Evolutionary conservation across 2,113 vertebrate species (phyloP), one percentile per base, ranked within the genome.

Genomic region (Colaptes auratus): DNA sequence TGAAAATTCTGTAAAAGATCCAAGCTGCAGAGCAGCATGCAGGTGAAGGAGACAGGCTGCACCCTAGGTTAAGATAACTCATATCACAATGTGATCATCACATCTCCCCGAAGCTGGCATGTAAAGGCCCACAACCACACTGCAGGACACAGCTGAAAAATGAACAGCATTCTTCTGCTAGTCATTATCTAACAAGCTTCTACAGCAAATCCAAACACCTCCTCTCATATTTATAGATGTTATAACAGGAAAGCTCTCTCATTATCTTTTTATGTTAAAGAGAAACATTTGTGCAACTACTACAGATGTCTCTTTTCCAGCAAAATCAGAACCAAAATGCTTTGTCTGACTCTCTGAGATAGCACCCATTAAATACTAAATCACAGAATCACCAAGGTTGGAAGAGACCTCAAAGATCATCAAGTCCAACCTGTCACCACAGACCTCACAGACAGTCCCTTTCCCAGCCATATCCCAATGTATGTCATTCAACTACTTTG

Each of bases 171-270:
- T 82, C 75, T 82, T 56, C 82, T 88, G 78, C 2, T 23, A 56
- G 36, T 74, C 24, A 46, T 86, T 89, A 71, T 60, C 64, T 86
- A 83, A 82, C 31, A 87, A 86, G 76, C 56, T 61, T 83, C 53
- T 80, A 61, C 9, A 3, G 79, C 28, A 96, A 91, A 95, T 85
- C 95, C 91, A 93, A 96, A 95, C 93, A 97, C 66, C 58, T 24
- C 3, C 8, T 50, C 85, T 86, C 74, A 63, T 97, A 96, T 95
- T 95, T 95, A 95, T 82, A 95, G 90, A 95, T 72, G 53, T 90
- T 93, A 95, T 96, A 97, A 96, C 93, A 97, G 96, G 95, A 95
- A 97, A 91, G 94, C 83, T 91, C 86, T 89, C 60, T 78, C 21
- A 94, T 60, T 90, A 81, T 56, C 59, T 86, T 92, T 91, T 92